These are phyloP conservation scores for Pterophyllum scalare DNA, from an alignment of 2,113 vertebrate species.

Conservation along the genomic window DNA sequence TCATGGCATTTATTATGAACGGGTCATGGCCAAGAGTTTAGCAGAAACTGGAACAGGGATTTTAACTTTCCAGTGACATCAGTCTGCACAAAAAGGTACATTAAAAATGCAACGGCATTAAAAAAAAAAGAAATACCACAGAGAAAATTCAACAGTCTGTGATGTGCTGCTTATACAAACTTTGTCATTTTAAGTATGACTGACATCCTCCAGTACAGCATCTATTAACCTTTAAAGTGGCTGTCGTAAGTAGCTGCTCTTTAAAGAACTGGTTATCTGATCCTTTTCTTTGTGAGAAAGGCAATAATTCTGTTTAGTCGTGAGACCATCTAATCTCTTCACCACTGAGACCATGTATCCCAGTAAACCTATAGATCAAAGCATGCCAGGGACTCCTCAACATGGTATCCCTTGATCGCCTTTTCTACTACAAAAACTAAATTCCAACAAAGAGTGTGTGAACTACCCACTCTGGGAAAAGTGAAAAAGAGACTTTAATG, in stretches of 20 bases:
- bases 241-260: constrained; percentile 23
- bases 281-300: constrained; percentile 33
- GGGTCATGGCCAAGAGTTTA: not conserved
- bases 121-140: not conserved
- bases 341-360: constrained; percentile 38
- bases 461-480: constrained; percentile 60
- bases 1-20: constrained; percentile 10
- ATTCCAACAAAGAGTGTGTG: constrained; percentile 65
- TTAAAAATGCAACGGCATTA: not conserved
- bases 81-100: constrained; percentile 12
- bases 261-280: constrained; percentile 34
- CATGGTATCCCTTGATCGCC: constrained; percentile 52
- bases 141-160: constrained; percentile 13
- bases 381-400: constrained; percentile 36
- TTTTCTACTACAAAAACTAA: constrained; percentile 59
- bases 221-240: constrained; percentile 56
- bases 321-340: constrained; percentile 55
- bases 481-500: constrained; percentile 63
- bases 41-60: not conserved
- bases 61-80: constrained; percentile 23
- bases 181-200: constrained; percentile 23
- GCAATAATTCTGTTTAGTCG: constrained; percentile 31
- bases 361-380: constrained; percentile 61
- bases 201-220: constrained; percentile 26
- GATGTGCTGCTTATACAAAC: constrained; percentile 25